Base-by-base conservation (phyloP, 2,888 invertebrate genomes). In the Parapristionchus giblindavisi region DNA sequence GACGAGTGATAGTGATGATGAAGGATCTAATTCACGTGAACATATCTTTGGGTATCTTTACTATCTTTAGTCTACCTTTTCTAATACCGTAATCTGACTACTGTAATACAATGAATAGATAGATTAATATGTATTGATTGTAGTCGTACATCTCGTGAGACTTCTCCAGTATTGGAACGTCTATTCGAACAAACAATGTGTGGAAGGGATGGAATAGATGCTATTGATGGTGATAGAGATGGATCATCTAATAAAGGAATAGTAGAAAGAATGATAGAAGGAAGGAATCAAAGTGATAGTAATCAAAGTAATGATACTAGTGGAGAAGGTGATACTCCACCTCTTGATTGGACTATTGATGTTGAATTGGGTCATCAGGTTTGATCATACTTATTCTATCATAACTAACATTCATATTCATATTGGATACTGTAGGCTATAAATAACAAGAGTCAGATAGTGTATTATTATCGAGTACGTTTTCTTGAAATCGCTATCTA, bases 91-190 rank as follows among this genome's bases (percentile, higher is more conserved):
- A n/a, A n/a, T n/a, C n/a, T n/a, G n/a, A n/a, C n/a, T n/a, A n/a
- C n/a, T n/a, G n/a, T n/a, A n/a, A n/a, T n/a, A n/a, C n/a, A n/a
- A n/a, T n/a, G n/a, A n/a, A n/a, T n/a, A n/a, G n/a, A n/a, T n/a
- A n/a, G n/a, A n/a, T n/a, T n/a, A n/a, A n/a, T n/a, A n/a, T n/a
- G n/a, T n/a, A n/a, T n/a, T n/a, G n/a, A n/a, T 8, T 34, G 24
- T 38, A 60, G 60, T 60, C 17, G 36, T 24, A 36, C 38, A 36
- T 40, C 24, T 1, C 8, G 4, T 1, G 24, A 11, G 24, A 21
- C 21, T 11, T 61, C 61, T n/a, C 61, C 61, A 17, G 61, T 61
- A 32, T 40, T 61, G 61, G 38, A 61, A 40, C 38, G 61, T 24
- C 40, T 61, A 11, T 61, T 61, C 61, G 40, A 61, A 3, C 21